Evolutionary conservation across 1,140 invertebrate genomes (phyloP).

Genomic region (Papilio polytes): DNA sequence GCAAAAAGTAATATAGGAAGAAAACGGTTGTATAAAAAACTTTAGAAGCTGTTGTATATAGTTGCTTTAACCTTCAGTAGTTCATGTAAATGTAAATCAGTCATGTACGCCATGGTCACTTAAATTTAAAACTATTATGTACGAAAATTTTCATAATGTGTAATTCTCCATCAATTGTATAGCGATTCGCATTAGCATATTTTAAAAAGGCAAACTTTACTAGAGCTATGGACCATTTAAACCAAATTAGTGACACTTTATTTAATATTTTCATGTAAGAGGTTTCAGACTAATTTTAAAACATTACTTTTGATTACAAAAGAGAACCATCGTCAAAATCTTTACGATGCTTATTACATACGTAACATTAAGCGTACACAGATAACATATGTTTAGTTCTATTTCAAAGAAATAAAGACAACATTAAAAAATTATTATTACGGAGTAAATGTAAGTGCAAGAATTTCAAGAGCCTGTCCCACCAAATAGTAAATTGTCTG

Average conservation of each 20-base stretch:
- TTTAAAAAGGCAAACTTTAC: background rate
- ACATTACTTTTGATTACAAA: background rate
- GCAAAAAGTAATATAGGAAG: background rate
- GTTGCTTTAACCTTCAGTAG: background rate
- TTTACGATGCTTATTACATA: background rate
- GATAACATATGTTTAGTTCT: too few relatives aligned
- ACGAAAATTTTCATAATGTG: background rate
- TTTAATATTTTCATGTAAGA: background rate
- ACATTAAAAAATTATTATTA: too few relatives aligned
- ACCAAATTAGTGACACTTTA: background rate
- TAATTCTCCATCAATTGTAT: background rate
- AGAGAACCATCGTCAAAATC: background rate
- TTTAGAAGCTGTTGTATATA: background rate
- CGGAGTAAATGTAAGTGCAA: too few relatives aligned
- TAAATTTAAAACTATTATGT: background rate
- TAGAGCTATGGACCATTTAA: background rate
- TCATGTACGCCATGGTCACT: slow-evolving; percentile 7
- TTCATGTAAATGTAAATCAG: background rate
- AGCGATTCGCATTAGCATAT: background rate
- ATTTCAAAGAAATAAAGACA: too few relatives aligned
- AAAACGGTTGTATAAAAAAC: background rate
- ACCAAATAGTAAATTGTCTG: too few relatives aligned
- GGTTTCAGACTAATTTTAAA: background rate
- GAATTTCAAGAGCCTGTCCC: too few relatives aligned
- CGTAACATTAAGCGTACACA: background rate